Base-by-base conservation (phyloP, 2,797 vertebrate species). In the Melanotaenia nigrans region DNA sequence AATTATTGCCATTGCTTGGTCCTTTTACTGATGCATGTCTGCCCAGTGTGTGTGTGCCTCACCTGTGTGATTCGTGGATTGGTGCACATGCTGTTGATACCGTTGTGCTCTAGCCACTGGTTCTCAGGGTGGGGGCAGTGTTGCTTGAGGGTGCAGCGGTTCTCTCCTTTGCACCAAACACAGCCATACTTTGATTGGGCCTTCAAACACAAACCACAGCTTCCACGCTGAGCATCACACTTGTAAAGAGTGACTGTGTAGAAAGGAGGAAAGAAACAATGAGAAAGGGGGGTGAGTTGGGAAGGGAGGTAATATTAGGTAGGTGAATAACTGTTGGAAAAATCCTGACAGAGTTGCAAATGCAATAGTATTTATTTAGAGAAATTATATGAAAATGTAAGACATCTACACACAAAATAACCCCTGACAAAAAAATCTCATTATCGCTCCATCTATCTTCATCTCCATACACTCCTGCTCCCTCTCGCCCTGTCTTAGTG, bases 121-220 rank as follows among this genome's bases (percentile, higher is more conserved):
- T 93, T 97, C 82, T 97, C 97, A 0, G 96, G 95, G 78, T 94
- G 82, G 3, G 94, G 94, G 76, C 97, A 99, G 93, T 99, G 97
- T 71, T 99, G 98, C 75, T 96, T 97, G 75, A 99, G 94, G 0
- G 96, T 97, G 85, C 97, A 99, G 84, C 97, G 96, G 82, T 92
- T 95, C 83, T 96, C 96, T 0, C 90, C 94, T 87, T 96, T 96
- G 38, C 98, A 99, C 98, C 97, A 99, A 73, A 98, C 98, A 0
- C 98, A 99, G 45, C 96, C 95, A 0, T 98, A 99, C 81, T 97
- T 95, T 0, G 95, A 96, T 86, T 99, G 96, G 0, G 98, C 98
- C 89, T 99, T 99, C 85, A 99, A 95, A 88, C 98, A 99, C 85
- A 98, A 89, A 53, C 98, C 97, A 0, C 98, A 99, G 95, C 97